Evolutionary conservation across 2,888 invertebrate species (phyloP).

Genomic region (Sialis lutaria): DNA sequence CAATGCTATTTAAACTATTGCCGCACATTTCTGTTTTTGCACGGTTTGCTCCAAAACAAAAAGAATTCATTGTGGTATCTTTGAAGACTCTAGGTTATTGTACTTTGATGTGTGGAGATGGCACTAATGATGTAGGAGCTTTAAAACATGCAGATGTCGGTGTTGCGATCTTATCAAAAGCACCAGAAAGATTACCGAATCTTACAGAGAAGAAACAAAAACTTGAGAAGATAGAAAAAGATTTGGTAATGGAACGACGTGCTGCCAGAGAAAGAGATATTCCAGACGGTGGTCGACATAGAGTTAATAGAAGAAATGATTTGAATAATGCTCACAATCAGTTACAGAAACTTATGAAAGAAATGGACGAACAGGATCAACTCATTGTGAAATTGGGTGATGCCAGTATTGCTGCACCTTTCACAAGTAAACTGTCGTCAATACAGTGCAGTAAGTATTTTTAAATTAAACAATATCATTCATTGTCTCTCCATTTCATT

Average conservation of each 20-base stretch:
- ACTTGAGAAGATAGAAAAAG: slow-evolving; percentile 14
- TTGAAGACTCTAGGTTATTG: slow-evolving; percentile 74
- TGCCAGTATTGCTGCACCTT: slow-evolving; percentile 97
- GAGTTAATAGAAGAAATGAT: slow-evolving; percentile 15
- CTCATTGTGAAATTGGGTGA: slow-evolving; percentile 92
- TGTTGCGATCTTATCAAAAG: slow-evolving; percentile 76
- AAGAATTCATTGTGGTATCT: slow-evolving; percentile 84
- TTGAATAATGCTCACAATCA: slow-evolving; percentile 24
- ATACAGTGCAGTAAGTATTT: slow-evolving; percentile 73
- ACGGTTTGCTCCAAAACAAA: slow-evolving; percentile 96
- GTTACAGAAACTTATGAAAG: slow-evolving; percentile 54
- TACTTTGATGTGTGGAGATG: slow-evolving; percentile 99
- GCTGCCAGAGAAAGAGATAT: slow-evolving; percentile 11
- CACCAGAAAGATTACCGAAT: slow-evolving; percentile 39
- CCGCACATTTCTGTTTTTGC: slow-evolving; percentile 87
- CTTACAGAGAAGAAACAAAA: slow-evolving; percentile 20
- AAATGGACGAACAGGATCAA: slow-evolving; percentile 74
- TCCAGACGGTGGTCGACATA: slow-evolving; percentile 8
- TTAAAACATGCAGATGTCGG: slow-evolving; percentile 97
- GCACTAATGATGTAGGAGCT: slow-evolving; percentile 98
- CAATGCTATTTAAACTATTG: slow-evolving; percentile 52
- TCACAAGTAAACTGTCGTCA: slow-evolving; percentile 92
- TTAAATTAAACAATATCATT: slow-evolving; percentile 3
- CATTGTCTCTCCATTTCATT: neutral
- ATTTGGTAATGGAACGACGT: slow-evolving; percentile 13